A percentile compares a stretch with the other conserved stretches of the same genome.
These are phyloP conservation scores for Drosophila borealis DNA, from an alignment of 2,888 invertebrate species.

Conservation along the genomic window DNA sequence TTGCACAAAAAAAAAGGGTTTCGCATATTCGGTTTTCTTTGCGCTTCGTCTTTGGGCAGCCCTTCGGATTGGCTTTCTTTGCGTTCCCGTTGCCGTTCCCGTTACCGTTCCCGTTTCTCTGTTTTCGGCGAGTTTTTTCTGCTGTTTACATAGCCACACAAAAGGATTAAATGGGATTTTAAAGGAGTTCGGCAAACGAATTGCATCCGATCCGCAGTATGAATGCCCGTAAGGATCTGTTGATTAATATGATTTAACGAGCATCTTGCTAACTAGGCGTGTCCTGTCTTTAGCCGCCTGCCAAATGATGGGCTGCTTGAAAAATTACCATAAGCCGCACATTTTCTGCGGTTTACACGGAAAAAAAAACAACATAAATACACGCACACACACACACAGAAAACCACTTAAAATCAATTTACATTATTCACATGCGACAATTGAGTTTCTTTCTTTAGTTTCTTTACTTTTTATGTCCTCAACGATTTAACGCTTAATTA, in stretches of 20 bases:
- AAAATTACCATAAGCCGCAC: constrained; percentile 71
- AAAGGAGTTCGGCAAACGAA: constrained; percentile 48
- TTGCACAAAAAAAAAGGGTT: constrained; percentile 37
- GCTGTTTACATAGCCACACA: constrained; percentile 78
- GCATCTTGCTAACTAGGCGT: constrained; percentile 62
- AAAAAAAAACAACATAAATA: constrained; percentile 17
- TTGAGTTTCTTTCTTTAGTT: constrained; percentile 29
- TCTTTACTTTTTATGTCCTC: constrained; percentile 43
- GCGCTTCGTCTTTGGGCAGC: constrained; percentile 31
- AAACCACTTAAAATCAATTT: constrained; percentile 74
- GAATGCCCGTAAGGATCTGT: constrained; percentile 42
- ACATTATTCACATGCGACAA: constrained; percentile 48
- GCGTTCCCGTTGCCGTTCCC: constrained; percentile 2
- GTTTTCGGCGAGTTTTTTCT: constrained; percentile 48
- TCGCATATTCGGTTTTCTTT: constrained; percentile 43
- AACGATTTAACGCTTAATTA: constrained; percentile 77
- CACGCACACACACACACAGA: constrained; percentile 15
- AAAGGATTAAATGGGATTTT: constrained; percentile 76
- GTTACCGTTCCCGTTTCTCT: constrained; percentile 4
- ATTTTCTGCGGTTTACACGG: constrained; percentile 66
- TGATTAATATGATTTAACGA: constrained; percentile 75
- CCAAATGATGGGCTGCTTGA: constrained; percentile 1
- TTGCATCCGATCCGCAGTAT: constrained; percentile 37
- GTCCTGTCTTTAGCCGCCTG: constrained; percentile 29
- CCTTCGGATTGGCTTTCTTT: constrained; percentile 34